Percentiles rank a stretch among this genome's conserved stretches.
Conservation (phyloP, 1,140 invertebrate species). For the Cotesia chilonis region DNA sequence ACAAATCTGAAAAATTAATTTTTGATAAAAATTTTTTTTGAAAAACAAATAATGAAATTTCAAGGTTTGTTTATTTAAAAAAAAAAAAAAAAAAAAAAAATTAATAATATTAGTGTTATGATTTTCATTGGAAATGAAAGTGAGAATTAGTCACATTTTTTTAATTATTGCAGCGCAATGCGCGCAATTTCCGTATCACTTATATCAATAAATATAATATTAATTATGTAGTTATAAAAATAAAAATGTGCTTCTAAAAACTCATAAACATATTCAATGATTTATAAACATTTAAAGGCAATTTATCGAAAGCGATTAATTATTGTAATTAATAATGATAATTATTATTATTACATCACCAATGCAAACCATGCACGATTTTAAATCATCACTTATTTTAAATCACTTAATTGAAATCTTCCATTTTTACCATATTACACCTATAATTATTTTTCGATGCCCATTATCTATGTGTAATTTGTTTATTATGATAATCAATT, state of each 20-base stretch:
- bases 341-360: neutral
- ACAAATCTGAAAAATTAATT: too few relatives aligned
- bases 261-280: slow-evolving; percentile 25
- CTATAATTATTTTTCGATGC: too few relatives aligned
- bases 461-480: too few relatives aligned
- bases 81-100: too few relatives aligned
- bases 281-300: too few relatives aligned
- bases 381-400: too few relatives aligned
- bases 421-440: too few relatives aligned
- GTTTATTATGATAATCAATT: too few relatives aligned
- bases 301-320: neutral
- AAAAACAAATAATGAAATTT: neutral
- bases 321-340: slow-evolving; percentile 13
- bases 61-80: neutral
- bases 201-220: neutral
- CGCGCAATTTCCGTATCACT: slow-evolving; percentile 29
- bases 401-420: too few relatives aligned
- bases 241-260: slow-evolving; percentile 19
- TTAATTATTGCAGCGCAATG: slow-evolving; percentile 35
- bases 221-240: neutral
- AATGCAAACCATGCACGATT: too few relatives aligned
- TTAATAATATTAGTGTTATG: slow-evolving; percentile 26
- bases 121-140: slow-evolving; percentile 31
- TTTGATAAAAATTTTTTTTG: neutral
- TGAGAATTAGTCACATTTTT: slow-evolving; percentile 34